Base-by-base conservation (phyloP, 2,113 vertebrate species). In the Stegastes partitus region DNA sequence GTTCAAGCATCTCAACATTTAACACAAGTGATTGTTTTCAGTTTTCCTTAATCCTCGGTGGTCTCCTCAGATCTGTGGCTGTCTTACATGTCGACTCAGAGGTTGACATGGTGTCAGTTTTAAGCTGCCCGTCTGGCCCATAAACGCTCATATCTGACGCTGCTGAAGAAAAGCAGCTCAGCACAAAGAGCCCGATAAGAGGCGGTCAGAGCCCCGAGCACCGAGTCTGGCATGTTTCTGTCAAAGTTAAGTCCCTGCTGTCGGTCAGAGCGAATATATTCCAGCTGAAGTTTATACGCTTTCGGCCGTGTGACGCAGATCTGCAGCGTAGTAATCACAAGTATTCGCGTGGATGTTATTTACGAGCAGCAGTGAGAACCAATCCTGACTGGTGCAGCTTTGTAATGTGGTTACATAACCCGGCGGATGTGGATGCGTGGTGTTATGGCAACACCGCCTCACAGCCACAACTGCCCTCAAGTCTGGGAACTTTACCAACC, bases 131-230 rank as follows among this genome's bases (percentile, higher is more conserved):
- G 0, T 77, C 31, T 2, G 34, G 31, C 25, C 18, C 37, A 22
- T 61, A 31, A 56, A 69, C 21, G 45, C 64, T 80, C 44, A 2
- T 53, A 67, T 70, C 26, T 59, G n/a, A n/a, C n/a, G n/a, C n/a
- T n/a, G 25, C 45, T 58, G 67, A 68, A 45, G 54, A 77, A 77
- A 58, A 65, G 75, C 68, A 77, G 67, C 55, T 66, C 72, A 34
- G 57, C 8, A 47, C 73, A 83, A 80, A 44, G 26, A 58, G 72
- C 2, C 69, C 53, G 83, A 81, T 81, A 83, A 70, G 19, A 58
- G 47, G 14, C 1, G 9, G 56, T 69, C 73, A 50, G 25, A 39
- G 62, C 49, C 26, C 10, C 28, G 53, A 70, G 79, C 62, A 22
- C 6, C 28, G n/a, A 19, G 55, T 22, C 68, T 22, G 39, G 11